phyloP scores from a whole-genome alignment of 1,140 invertebrate genomes.

The Danaus plexippus region DNA sequence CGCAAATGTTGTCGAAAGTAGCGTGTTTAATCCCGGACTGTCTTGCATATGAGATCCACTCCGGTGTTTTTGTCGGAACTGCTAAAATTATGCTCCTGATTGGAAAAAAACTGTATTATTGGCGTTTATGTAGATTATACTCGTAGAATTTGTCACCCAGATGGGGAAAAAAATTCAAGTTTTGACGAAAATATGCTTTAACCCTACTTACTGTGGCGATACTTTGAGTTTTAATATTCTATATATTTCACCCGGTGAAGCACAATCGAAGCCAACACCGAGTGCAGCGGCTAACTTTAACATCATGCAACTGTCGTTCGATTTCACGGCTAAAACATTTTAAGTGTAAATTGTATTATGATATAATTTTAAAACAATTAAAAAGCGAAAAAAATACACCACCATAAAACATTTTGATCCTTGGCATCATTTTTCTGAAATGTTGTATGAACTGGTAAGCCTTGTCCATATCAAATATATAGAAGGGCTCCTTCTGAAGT shows the following conservation, averaged over 20 bases:
- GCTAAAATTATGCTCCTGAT: conserved; percentile 36
- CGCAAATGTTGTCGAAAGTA: conserved; percentile 27
- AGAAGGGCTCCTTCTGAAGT: conserved; percentile 29
- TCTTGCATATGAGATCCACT: conserved; percentile 32
- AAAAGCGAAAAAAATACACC: conserved; percentile 1
- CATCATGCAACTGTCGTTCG: conserved; percentile 78
- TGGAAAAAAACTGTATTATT: not conserved
- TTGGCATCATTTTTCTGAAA: conserved; percentile 29
- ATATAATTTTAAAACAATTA: conserved; percentile 1
- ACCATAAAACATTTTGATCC: conserved; percentile 37
- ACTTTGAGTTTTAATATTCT: conserved; percentile 77
- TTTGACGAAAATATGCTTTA: too few relatives aligned
- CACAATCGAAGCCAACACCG: conserved; percentile 83
- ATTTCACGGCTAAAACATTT: conserved; percentile 77
- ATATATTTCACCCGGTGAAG: conserved; percentile 81
- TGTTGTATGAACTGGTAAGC: conserved; percentile 20
- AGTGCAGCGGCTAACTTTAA: conserved; percentile 77
- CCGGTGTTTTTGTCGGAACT: conserved; percentile 25
- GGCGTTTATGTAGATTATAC: too few relatives aligned
- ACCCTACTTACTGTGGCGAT: conserved; percentile 30
- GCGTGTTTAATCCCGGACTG: conserved; percentile 27
- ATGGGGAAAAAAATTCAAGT: too few relatives aligned
- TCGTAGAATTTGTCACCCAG: too few relatives aligned
- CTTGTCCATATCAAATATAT: conserved; percentile 30
- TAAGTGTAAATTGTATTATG: not conserved